These are phyloP conservation scores for Argynnis bischoffii DNA, from an alignment of 2,888 invertebrate species.

Conservation along the genomic window DNA sequence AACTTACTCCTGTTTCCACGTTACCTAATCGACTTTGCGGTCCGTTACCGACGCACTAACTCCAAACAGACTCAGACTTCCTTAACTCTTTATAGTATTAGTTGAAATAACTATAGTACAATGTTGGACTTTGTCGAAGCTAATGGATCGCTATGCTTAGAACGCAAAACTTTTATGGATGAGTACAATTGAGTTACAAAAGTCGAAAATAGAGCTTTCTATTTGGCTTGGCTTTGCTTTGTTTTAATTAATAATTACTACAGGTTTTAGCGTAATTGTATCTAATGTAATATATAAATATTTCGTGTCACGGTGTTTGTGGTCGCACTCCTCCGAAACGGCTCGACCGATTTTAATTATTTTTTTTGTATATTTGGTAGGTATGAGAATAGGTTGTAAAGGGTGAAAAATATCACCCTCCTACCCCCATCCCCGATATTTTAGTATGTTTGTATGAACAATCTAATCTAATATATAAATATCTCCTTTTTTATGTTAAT, in stretches of 20 bases:
- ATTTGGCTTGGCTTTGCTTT: constrained; percentile 54
- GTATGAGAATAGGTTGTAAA: no score
- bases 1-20: constrained; percentile 6
- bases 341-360: no score
- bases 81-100: constrained; percentile 76
- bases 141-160: constrained; percentile 79
- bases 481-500: no score
- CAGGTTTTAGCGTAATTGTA: no score
- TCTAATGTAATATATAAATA: no score
- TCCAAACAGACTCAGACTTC: constrained; percentile 60
- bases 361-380: no score
- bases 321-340: no score
- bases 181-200: constrained; percentile 72
- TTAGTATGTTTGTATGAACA: no score
- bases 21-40: constrained; percentile 62
- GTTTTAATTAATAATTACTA: constrained; percentile 30
- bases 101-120: constrained; percentile 70
- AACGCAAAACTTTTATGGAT: constrained; percentile 73
- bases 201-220: constrained; percentile 61
- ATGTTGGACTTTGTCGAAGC: constrained; percentile 63
- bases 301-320: no score
- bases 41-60: constrained; percentile 63
- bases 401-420: no score
- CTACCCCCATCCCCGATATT: no score
- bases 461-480: no score